phyloP scores from a whole-genome alignment of 2,113 vertebrate genomes.

The Balaenoptera acutorostrata region DNA sequence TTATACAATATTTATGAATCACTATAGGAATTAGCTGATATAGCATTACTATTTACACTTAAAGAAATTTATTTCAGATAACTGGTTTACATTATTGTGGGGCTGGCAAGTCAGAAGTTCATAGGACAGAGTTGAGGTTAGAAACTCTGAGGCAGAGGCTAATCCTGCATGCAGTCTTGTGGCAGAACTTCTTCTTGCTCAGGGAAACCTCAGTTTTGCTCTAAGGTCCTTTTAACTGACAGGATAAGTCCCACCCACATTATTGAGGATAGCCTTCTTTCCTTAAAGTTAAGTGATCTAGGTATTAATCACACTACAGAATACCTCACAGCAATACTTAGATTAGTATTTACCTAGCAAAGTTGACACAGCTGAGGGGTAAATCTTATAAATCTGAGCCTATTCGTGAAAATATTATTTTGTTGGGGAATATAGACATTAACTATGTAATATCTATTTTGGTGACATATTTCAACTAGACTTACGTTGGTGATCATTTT shows the following conservation, averaged over 20 bases:
- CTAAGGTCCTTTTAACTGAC: neutral
- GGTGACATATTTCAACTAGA: neutral
- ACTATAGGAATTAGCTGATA: neutral
- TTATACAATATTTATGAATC: neutral
- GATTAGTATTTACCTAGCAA: neutral
- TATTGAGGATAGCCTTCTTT: neutral
- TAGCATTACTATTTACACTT: neutral
- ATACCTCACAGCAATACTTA: neutral
- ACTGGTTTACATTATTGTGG: neutral
- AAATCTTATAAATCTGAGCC: too few relatives aligned
- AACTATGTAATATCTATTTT: too few relatives aligned
- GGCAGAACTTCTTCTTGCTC: neutral
- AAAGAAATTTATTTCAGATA: neutral
- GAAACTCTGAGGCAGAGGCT: neutral
- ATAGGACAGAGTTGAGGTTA: accelerated
- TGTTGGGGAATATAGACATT: neutral
- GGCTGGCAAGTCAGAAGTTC: neutral
- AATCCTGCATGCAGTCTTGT: too few relatives aligned
- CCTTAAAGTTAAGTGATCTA: neutral
- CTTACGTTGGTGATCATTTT: neutral
- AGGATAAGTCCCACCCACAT: neutral
- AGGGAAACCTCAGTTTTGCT: neutral
- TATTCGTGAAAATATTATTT: too few relatives aligned
- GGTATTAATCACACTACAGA: neutral
- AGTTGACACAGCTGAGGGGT: neutral